phyloP scores from a whole-genome alignment of 2,113 vertebrate genomes.

The Ageneiosus marmoratus region DNA sequence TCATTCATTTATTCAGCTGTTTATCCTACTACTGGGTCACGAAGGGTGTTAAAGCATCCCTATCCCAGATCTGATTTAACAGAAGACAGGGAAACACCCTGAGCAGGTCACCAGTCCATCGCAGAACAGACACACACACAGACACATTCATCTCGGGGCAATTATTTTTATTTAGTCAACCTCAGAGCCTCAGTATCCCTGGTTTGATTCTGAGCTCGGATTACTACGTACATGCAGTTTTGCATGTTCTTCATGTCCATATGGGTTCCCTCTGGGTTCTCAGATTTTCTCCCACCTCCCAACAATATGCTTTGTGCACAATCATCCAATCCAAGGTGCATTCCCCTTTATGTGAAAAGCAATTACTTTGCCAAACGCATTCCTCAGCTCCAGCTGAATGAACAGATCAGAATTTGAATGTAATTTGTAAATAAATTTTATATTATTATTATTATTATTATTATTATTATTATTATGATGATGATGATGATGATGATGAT shows the following conservation, averaged over 20 bases:
- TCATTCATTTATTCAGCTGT: no score
- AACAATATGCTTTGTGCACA: not conserved
- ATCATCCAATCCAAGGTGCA: not conserved
- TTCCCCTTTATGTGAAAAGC: not conserved
- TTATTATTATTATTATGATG: not conserved
- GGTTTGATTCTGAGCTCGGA: not conserved
- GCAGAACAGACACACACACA: no score
- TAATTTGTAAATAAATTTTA: not conserved
- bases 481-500: no score
- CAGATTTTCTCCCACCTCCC: not conserved
- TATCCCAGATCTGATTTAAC: no score
- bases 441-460: not conserved
- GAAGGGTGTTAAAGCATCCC: no score
- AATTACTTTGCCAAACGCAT: no score
- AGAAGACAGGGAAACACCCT: no score
- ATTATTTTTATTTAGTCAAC: not conserved
- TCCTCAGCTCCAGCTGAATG: not conserved
- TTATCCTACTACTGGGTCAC: no score
- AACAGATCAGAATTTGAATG: not conserved
- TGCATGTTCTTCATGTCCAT: not conserved
- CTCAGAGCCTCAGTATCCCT: not conserved
- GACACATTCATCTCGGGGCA: no score
- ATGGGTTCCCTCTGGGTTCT: constrained; percentile 1
- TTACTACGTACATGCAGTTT: not conserved
- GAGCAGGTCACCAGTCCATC: no score